Evolutionary conservation across 1,140 invertebrate species (phyloP).

Genomic region (Nixonia krombeini): DNA sequence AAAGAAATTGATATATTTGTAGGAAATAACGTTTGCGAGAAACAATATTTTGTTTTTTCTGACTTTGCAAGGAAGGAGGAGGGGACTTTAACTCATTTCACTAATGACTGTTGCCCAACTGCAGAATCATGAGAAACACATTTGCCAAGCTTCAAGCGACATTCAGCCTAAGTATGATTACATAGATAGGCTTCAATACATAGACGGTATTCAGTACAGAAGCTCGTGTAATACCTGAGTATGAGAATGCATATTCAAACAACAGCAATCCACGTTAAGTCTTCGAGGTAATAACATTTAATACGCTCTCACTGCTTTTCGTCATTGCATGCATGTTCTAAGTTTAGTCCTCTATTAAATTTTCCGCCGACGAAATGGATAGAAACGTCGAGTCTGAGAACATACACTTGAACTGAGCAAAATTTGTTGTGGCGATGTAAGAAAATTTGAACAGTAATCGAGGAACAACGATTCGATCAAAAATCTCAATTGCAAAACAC

Average conservation of each 20-base stretch:
- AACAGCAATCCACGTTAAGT: constrained; percentile 34
- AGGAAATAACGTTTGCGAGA: neutral
- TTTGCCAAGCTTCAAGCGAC: constrained; percentile 10
- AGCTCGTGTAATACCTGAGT: constrained; percentile 35
- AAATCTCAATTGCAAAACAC: no score
- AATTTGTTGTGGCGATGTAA: no score
- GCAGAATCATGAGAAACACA: neutral
- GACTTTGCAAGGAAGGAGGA: no score
- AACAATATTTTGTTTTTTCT: neutral
- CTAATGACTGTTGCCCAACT: no score
- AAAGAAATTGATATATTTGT: neutral
- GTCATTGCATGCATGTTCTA: constrained; percentile 16
- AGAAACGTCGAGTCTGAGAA: constrained; percentile 31
- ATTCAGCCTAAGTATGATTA: constrained; percentile 24
- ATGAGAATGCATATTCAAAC: constrained; percentile 29
- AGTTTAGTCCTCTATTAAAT: constrained; percentile 41
- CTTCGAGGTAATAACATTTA: constrained; percentile 40
- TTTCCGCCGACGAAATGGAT: constrained; percentile 30
- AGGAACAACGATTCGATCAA: no score
- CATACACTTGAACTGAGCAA: constrained; percentile 27
- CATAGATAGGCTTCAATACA: constrained; percentile 16
- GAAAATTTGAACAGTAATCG: no score
- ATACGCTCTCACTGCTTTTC: constrained; percentile 31
- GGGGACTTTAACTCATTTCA: no score
- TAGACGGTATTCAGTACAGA: no score